Conservation (phyloP, 2,888 invertebrate genomes). For the Liodrosophila aerea region DNA sequence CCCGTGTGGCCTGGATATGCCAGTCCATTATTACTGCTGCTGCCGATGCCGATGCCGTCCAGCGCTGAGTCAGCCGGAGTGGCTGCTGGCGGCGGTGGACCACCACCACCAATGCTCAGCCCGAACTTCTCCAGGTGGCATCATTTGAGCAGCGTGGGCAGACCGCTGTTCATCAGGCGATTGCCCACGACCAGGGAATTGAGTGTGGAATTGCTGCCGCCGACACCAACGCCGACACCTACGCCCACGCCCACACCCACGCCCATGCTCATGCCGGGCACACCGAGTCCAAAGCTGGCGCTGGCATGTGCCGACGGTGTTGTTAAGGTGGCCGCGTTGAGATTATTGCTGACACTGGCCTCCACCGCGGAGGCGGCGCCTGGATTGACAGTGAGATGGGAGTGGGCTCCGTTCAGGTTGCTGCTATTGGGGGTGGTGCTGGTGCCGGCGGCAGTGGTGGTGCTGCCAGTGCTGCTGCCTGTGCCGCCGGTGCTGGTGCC, state of each 20-base stretch:
- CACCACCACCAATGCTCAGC: constrained; percentile 65
- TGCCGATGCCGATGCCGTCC: constrained; percentile 23
- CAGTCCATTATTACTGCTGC: constrained; percentile 11
- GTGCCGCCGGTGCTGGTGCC: constrained; percentile 31
- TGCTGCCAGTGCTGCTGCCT: constrained; percentile 30
- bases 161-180: constrained; percentile 78
- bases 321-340: constrained; percentile 71
- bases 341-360: constrained; percentile 62
- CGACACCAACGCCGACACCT: constrained; percentile 72
- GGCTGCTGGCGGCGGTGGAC: constrained; percentile 62
- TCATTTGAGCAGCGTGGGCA: constrained; percentile 80
- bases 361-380: constrained; percentile 35
- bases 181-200: constrained; percentile 79
- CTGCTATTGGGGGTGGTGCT: constrained; percentile 24
- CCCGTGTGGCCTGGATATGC: constrained; percentile 36
- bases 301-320: constrained; percentile 70
- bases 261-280: constrained; percentile 70
- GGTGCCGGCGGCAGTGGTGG: constrained; percentile 15
- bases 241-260: constrained; percentile 67
- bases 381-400: constrained; percentile 53
- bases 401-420: constrained; percentile 52
- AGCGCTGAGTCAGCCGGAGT: constrained; percentile 53
- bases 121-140: constrained; percentile 79
- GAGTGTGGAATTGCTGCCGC: constrained; percentile 73
- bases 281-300: constrained; percentile 66